Base-by-base conservation (phyloP, 2,113 vertebrate genomes). In the Vidua chalybeata region DNA sequence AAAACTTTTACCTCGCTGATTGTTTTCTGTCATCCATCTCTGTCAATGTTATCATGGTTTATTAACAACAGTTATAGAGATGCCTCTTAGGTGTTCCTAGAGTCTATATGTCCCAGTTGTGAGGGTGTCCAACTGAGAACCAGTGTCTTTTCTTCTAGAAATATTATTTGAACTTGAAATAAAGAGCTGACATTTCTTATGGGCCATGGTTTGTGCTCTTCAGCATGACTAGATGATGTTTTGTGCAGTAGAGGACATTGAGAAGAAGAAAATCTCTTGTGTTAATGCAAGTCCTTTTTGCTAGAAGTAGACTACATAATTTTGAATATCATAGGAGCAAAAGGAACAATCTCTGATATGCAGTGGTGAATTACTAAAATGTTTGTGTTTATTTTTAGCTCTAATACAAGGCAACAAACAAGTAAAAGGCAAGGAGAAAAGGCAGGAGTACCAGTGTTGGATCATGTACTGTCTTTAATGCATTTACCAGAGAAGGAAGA, bases 401-500 rank as follows among this genome's bases (percentile, higher is more conserved):
- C 93, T 84, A 95, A 90, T 72, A 80, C 96, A 74, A 97, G 94
- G 63, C 97, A 97, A 75, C 97, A 95, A 87, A 97, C 39, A 39
- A 89, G 24, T 35, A 94, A 93, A 88, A 88, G 82, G 52, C 85
- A 54, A 62, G 89, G 46, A 92, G 97, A 69, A 84, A 85, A 86
- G 13, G 93, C 93, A 85, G 71, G 93, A 92, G 84, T 87, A 31
- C 84, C 96, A 0, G 97, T 98, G 19, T 95, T 99, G 75, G 98
- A 98, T 84, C 94, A 98, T 35, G 95, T 99, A 27, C 95, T 99
- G 17, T 99, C 99, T 35, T 91, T 98, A 64, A 96, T 99, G 37
- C 90, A 78, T 78, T 72, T 96, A 48, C 96, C 98, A 3, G 97
- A 97, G 30, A 96, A 96, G 35, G 90, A 96, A 52, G 61, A 95